Conservation (phyloP, 1,140 invertebrate species). For the Drosophila ercepeae region DNA sequence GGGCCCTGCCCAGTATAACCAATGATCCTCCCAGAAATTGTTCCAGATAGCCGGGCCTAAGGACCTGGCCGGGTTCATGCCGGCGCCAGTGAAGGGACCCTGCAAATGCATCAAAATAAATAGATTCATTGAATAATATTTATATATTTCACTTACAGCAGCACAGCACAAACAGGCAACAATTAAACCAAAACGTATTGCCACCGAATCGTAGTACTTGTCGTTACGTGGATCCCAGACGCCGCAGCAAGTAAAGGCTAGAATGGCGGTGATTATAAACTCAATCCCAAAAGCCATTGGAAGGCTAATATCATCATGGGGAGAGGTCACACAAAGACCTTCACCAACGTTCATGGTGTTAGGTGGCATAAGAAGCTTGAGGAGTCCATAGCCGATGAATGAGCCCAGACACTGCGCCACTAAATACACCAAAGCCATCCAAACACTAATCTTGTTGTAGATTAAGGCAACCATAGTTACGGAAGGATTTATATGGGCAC, state of each 20-base stretch:
- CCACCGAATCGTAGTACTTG: slow-evolving; percentile 85
- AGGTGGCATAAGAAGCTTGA: slow-evolving; percentile 86
- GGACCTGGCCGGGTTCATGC: slow-evolving; percentile 92
- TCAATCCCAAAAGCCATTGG: slow-evolving; percentile 86
- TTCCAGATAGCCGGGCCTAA: slow-evolving; percentile 91
- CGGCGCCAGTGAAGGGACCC: slow-evolving; percentile 90
- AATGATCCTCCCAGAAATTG: slow-evolving; percentile 85
- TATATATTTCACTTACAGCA: slow-evolving; percentile 83
- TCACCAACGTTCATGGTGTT: slow-evolving; percentile 52
- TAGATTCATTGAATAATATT: too few relatives aligned
- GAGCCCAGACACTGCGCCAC: slow-evolving; percentile 89
- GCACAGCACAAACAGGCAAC: slow-evolving; percentile 87
- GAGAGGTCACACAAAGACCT: slow-evolving; percentile 86
- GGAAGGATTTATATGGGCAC: slow-evolving; percentile 95
- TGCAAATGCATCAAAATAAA: slow-evolving; percentile 49
- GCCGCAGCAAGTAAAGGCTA: slow-evolving; percentile 87
- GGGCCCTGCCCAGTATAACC: slow-evolving; percentile 92
- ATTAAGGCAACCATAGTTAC: slow-evolving; percentile 90
- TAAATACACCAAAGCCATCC: slow-evolving; percentile 89
- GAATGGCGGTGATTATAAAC: slow-evolving; percentile 85
- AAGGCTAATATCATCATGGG: slow-evolving; percentile 84
- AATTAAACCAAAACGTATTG: slow-evolving; percentile 87
- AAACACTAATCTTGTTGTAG: slow-evolving; percentile 84
- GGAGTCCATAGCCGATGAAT: slow-evolving; percentile 87
- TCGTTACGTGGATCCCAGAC: slow-evolving; percentile 87